Evolutionary conservation across 2,113 vertebrate species (phyloP), one percentile per base, ranked within the genome.

Genomic region (Pelobates fuscus): DNA sequence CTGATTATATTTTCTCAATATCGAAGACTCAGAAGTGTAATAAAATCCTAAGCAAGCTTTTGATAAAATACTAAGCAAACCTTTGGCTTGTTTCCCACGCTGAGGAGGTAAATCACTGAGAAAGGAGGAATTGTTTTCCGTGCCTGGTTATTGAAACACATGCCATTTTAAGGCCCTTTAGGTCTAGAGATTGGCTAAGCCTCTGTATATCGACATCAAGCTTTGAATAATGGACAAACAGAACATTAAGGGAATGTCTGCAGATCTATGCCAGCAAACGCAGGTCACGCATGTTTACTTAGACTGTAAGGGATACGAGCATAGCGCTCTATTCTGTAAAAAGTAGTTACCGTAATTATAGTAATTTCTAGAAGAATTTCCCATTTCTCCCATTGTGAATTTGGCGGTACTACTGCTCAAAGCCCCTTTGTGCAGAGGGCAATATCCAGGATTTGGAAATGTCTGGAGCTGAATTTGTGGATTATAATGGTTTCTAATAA

Each of bases 81-180:
- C 10, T 10, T 17, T 71, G 70, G 30, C 70, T 15, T 2, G 26
- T 7, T 63, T 27, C 60, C 27, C 43, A 26, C 21, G 8, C 2
- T 10, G 25, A 43, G 54, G 30, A 12, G 49, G 60, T 63, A 37
- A 37, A 37, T 27, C 8, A 8, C 3, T 20, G 32, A 65, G 71
- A 74, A 65, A 65, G 24, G 46, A 64, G 25, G 15, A 37, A 74
- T 65, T 65, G 61, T 74, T 41, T 73, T 41, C 61, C 37, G 49
- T 26, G 61, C 26, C 43, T 5, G 10, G 21, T 54, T 26, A 11
- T 29, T 15, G 46, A 15, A 43, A 8, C 27, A 23, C 46, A 21
- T 24, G 37, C 23, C 25, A 24, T 26, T 71, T 58, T 32, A 71
- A 61, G 69, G 15, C 46, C 44, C 41, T 73, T 49, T 18, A 49